These are phyloP conservation scores for Drosophila hydei DNA, from an alignment of 1,140 invertebrate genomes.

Conservation along the genomic window DNA sequence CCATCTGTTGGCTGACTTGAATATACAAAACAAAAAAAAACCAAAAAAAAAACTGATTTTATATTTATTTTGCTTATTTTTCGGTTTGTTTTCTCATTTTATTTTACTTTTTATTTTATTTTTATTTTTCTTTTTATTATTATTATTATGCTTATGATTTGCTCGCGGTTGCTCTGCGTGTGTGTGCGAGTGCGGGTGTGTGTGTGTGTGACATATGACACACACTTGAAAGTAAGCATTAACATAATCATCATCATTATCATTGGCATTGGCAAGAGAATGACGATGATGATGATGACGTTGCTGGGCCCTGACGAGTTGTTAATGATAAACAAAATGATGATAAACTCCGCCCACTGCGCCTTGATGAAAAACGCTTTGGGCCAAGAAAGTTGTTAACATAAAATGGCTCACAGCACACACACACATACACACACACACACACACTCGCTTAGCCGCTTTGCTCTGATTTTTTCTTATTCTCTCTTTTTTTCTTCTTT, in stretches of 20 bases:
- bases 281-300: constrained; percentile 23
- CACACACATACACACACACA: constrained; percentile 23
- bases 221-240: constrained; percentile 28
- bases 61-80: constrained; percentile 25
- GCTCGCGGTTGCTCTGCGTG: constrained; percentile 1
- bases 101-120: constrained; percentile 27
- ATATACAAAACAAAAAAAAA: neutral
- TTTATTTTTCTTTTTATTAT: constrained; percentile 27
- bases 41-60: constrained; percentile 27
- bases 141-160: constrained; percentile 34
- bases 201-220: constrained; percentile 42
- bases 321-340: constrained; percentile 56
- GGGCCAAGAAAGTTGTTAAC: constrained; percentile 55
- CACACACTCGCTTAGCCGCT: constrained; percentile 27
- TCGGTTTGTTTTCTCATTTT: constrained; percentile 21
- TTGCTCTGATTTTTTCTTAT: constrained; percentile 23
- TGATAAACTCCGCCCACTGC: constrained; percentile 29
- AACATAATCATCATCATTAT: constrained; percentile 20
- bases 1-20: constrained; percentile 34
- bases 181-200: constrained; percentile 21
- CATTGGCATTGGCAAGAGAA: constrained; percentile 3
- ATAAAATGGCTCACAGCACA: constrained; percentile 52
- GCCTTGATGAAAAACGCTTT: constrained; percentile 45
- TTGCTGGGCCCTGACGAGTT: constrained; percentile 35
- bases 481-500: constrained; percentile 18